These are phyloP conservation scores for Crypturellus undulatus DNA, from an alignment of 2,113 vertebrate genomes.

Conservation along the genomic window DNA sequence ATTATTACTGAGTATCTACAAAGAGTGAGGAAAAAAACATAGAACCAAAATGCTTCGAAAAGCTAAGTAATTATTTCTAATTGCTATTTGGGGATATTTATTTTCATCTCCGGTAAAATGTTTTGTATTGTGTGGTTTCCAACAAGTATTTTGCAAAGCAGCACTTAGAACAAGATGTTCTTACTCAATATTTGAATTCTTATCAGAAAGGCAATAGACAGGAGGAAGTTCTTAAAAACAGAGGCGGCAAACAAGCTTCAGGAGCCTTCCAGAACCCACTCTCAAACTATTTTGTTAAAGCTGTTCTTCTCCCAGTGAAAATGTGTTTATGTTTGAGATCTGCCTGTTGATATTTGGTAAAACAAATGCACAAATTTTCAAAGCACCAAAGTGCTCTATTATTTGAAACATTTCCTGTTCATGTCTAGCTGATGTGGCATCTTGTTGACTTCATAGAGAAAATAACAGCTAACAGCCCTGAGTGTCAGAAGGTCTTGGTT, in stretches of 20 bases:
- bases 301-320: background rate
- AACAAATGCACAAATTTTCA: background rate
- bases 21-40: background rate
- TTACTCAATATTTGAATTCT: background rate
- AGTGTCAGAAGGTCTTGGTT: background rate
- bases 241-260: background rate
- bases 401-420: background rate
- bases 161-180: background rate
- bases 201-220: background rate
- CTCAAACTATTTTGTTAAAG: background rate
- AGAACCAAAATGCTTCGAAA: background rate
- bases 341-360: background rate
- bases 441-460: background rate
- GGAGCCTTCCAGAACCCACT: background rate
- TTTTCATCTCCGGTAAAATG: background rate
- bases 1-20: constrained; percentile 34
- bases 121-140: background rate
- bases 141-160: background rate
- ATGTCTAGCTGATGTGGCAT: background rate
- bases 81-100: constrained; percentile 1
- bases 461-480: background rate
- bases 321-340: background rate
- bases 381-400: background rate
- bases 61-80: constrained; percentile 18
- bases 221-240: background rate